phyloP scores from a whole-genome alignment of 1,140 invertebrate genomes.

The Luehdorfia chinensis region DNA sequence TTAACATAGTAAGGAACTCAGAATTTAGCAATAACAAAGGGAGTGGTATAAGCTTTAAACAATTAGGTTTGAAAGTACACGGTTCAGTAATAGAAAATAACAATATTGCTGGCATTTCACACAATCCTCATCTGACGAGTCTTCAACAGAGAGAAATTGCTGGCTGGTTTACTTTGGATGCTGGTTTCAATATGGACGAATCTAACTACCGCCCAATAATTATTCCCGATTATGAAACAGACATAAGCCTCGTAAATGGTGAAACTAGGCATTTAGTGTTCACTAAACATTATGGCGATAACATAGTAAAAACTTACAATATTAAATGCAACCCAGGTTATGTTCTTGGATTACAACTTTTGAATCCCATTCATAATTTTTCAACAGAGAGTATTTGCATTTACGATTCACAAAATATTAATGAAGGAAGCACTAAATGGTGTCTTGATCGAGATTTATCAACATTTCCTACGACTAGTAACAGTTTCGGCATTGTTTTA shows the following conservation, averaged over 20 bases:
- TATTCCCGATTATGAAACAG: conserved; percentile 79
- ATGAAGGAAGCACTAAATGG: conserved; percentile 83
- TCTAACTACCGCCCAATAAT: conserved; percentile 83
- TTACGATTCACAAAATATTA: conserved; percentile 83
- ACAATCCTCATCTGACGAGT: conserved; percentile 92
- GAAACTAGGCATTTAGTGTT: conserved; percentile 89
- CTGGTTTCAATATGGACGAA: conserved; percentile 81
- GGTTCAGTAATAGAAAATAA: conserved; percentile 90
- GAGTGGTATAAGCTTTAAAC: conserved; percentile 93
- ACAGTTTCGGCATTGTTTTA: conserved; percentile 88
- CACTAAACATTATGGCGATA: conserved; percentile 78
- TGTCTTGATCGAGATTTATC: conserved; percentile 88
- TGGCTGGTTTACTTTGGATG: conserved; percentile 90
- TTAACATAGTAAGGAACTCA: conserved; percentile 92
- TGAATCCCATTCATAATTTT: conserved; percentile 92
- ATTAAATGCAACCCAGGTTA: conserved; percentile 85
- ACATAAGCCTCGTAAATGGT: conserved; percentile 83
- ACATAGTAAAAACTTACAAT: conserved; percentile 78
- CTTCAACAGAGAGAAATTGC: conserved; percentile 93
- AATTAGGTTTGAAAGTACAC: conserved; percentile 88
- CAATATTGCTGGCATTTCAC: conserved; percentile 91
- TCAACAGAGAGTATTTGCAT: conserved; percentile 90
- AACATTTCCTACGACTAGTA: conserved; percentile 91
- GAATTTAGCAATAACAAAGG: conserved; percentile 92
- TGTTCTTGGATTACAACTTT: conserved; percentile 87